Conservation (phyloP, 2,113 vertebrate species). For the Brachypodius melanocephalos region DNA sequence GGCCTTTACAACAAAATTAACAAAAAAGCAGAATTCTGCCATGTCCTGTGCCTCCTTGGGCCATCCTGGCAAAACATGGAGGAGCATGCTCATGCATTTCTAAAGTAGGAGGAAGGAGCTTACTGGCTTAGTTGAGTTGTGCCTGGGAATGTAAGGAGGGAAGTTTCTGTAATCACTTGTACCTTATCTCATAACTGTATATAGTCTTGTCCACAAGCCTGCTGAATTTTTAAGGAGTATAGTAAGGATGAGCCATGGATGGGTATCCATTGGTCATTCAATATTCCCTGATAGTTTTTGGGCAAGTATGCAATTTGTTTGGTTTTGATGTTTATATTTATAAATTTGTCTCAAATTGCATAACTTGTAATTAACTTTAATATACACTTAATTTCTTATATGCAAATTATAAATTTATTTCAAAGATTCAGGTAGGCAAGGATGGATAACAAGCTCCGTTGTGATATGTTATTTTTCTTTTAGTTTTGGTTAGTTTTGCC, state of each 20-base stretch:
- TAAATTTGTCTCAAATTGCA: background rate
- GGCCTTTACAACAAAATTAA: background rate
- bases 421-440: background rate
- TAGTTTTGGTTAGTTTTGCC: background rate
- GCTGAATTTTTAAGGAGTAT: background rate
- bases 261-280: background rate
- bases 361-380: background rate
- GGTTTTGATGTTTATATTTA: background rate
- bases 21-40: background rate
- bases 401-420: background rate
- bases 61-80: background rate
- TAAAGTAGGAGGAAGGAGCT: background rate
- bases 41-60: background rate
- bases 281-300: background rate
- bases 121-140: background rate
- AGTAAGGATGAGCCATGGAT: background rate
- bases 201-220: background rate
- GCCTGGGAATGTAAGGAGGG: background rate
- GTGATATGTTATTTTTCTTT: background rate
- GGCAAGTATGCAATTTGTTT: background rate
- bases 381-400: background rate
- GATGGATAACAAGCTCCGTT: background rate
- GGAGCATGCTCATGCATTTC: background rate
- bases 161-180: background rate
- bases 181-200: background rate